phyloP scores from a whole-genome alignment of 2,888 invertebrate genomes.

The Catocala fraxini region DNA sequence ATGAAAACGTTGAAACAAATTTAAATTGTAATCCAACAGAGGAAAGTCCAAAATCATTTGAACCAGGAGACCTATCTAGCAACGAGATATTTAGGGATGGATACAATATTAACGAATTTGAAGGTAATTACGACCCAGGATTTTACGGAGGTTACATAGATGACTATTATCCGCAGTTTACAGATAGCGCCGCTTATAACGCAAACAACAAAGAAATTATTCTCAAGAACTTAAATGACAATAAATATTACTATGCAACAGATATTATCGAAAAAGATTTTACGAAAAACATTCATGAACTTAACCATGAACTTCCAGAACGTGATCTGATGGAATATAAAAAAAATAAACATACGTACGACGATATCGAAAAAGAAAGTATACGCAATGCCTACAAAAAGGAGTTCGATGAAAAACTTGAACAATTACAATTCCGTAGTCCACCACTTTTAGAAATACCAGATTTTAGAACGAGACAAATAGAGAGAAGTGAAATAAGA shows the following conservation, averaged over 20 bases:
- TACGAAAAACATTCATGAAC: conserved; percentile 10
- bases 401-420: neutral
- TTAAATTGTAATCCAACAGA: conserved; percentile 10
- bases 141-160: conserved; percentile 56
- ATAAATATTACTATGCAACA: conserved; percentile 67
- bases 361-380: conserved; percentile 22
- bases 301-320: conserved; percentile 9
- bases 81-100: conserved; percentile 22
- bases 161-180: conserved; percentile 78
- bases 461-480: conserved; percentile 69
- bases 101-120: conserved; percentile 2
- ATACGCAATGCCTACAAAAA: neutral
- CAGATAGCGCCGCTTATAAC: conserved; percentile 59
- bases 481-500: conserved; percentile 49
- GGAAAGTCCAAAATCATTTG: conserved; percentile 14
- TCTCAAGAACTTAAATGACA: conserved; percentile 56
- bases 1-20: conserved; percentile 11
- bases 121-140: conserved; percentile 5
- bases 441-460: conserved; percentile 68
- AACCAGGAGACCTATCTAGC: conserved; percentile 6
- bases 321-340: conserved; percentile 20
- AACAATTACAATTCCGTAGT: conserved; percentile 53
- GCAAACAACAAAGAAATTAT: conserved; percentile 59
- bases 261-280: conserved; percentile 43
- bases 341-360: conserved; percentile 19